These are phyloP conservation scores for Nymphalis polychloros DNA, from an alignment of 2,888 invertebrate species.

Conservation along the genomic window DNA sequence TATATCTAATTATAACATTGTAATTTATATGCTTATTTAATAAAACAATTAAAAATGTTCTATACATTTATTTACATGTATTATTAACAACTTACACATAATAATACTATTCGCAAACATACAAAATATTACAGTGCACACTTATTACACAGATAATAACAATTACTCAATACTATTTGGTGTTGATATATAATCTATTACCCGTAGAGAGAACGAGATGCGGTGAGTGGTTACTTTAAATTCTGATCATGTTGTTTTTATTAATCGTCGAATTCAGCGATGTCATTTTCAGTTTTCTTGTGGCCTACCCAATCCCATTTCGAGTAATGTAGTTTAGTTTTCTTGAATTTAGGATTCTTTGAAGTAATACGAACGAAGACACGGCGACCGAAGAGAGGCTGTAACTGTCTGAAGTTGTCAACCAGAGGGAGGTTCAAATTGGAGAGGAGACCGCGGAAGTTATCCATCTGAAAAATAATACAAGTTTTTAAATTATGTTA, in stretches of 20 bases:
- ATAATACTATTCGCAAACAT: slow-evolving; percentile 54
- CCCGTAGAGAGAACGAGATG: slow-evolving; percentile 51
- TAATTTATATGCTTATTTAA: slow-evolving; percentile 29
- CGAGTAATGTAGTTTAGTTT: slow-evolving; percentile 81
- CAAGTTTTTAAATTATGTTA: too few relatives aligned
- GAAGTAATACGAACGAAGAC: slow-evolving; percentile 84
- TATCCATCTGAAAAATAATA: slow-evolving; percentile 77
- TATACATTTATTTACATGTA: slow-evolving; percentile 53
- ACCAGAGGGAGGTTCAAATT: slow-evolving; percentile 84
- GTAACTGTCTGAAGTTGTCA: slow-evolving; percentile 86
- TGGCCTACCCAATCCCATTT: slow-evolving; percentile 85
- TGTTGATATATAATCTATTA: slow-evolving; percentile 49
- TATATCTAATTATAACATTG: slow-evolving; percentile 27
- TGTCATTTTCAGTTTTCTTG: slow-evolving; percentile 75
- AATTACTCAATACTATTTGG: slow-evolving; percentile 55
- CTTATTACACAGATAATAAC: slow-evolving; percentile 44
- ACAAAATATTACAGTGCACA: slow-evolving; percentile 58
- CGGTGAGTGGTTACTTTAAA: slow-evolving; percentile 42
- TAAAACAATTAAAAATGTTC: slow-evolving; percentile 33
- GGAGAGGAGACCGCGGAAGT: slow-evolving; percentile 84
- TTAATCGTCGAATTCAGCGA: slow-evolving; percentile 73
- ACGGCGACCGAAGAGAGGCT: slow-evolving; percentile 85
- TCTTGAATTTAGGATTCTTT: slow-evolving; percentile 80
- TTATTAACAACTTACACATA: slow-evolving; percentile 56
- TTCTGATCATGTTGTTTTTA: slow-evolving; percentile 13